phyloP scores from a whole-genome alignment of 2,888 invertebrate genomes.

The Cristatella mucedo region DNA sequence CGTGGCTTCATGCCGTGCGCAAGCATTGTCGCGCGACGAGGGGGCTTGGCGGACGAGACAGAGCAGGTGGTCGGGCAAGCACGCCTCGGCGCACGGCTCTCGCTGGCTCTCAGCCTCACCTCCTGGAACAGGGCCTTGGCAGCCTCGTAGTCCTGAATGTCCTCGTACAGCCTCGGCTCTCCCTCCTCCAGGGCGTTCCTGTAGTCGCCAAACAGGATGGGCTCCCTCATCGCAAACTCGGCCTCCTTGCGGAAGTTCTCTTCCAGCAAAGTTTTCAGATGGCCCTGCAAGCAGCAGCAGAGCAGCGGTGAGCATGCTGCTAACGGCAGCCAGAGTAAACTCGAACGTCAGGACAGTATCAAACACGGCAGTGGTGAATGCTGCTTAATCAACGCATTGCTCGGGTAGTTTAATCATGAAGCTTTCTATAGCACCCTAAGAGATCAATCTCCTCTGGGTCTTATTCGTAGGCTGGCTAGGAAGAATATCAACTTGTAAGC shows the following conservation, averaged over 20 bases:
- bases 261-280: slow-evolving; percentile 39
- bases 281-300: slow-evolving; percentile 17
- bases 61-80: background rate
- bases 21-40: too few species aligned
- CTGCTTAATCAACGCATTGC: too few species aligned
- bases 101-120: slow-evolving; percentile 39
- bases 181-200: slow-evolving; percentile 65
- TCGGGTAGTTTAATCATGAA: too few species aligned
- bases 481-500: too few species aligned
- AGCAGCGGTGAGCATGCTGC: background rate
- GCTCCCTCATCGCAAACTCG: slow-evolving; percentile 62
- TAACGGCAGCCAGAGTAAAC: background rate
- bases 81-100: background rate
- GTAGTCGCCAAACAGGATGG: slow-evolving; percentile 72
- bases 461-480: too few species aligned
- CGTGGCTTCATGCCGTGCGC: background rate
- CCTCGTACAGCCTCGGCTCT: slow-evolving; percentile 67
- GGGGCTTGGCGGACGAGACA: background rate
- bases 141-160: slow-evolving; percentile 72
- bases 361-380: too few species aligned
- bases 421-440: too few species aligned
- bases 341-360: too few species aligned
- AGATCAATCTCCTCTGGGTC: too few species aligned
- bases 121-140: slow-evolving; percentile 73
- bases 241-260: slow-evolving; percentile 35